phyloP scores from a whole-genome alignment of 2,888 invertebrate species.

The Deilephila elpenor region DNA sequence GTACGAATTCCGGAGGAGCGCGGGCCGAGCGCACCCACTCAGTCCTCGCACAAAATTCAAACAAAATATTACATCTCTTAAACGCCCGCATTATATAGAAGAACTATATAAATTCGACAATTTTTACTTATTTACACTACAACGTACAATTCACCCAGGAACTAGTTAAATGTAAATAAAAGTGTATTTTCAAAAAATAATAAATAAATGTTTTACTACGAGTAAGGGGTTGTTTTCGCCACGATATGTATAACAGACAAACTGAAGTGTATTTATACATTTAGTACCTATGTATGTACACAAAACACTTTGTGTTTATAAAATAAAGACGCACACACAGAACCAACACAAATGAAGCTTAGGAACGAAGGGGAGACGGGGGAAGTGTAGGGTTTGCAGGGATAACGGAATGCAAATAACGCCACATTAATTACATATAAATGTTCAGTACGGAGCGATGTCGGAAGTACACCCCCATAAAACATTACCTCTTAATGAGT shows the following conservation, averaged over 20 bases:
- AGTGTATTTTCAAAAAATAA: constrained; percentile 1
- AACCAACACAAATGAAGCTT: neutral
- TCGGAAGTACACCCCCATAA: neutral
- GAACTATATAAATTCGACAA: constrained; percentile 58
- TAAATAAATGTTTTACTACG: constrained; percentile 12
- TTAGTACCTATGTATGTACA: constrained; percentile 1
- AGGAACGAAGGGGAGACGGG: neutral
- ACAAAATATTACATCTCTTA: constrained; percentile 16
- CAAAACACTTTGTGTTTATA: constrained; percentile 14
- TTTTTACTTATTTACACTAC: constrained; percentile 60
- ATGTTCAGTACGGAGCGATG: neutral
- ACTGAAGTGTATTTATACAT: neutral
- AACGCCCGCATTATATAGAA: constrained; percentile 26
- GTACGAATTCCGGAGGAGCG: constrained; percentile 3
- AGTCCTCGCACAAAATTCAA: constrained; percentile 35
- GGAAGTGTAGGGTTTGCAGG: neutral
- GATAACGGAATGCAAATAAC: neutral
- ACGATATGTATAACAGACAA: neutral
- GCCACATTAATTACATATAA: neutral
- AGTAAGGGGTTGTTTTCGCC: neutral
- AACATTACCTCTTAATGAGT: too few relatives aligned
- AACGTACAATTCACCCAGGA: constrained; percentile 38
- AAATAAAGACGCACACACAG: neutral
- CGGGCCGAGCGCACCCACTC: neutral
- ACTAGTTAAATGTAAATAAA: constrained; percentile 15